A percentile compares a stretch with the other conserved stretches of the same genome.
Evolutionary conservation across 2,888 invertebrate genomes (phyloP).

Genomic region (Acanthosepion pharaonis): DNA sequence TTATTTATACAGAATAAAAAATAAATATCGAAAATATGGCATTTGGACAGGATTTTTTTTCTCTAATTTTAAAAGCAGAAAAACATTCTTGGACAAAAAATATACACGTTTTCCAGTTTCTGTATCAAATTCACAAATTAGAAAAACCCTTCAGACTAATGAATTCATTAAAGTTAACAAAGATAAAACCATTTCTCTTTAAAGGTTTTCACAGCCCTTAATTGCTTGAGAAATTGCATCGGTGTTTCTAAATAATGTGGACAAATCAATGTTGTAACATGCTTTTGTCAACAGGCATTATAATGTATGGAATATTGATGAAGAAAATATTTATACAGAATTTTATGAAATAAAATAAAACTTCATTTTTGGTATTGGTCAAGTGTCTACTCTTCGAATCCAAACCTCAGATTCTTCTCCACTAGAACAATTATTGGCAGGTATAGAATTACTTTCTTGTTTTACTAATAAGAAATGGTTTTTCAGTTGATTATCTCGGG

Average conservation of each 20-base stretch:
- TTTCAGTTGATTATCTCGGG: neutral
- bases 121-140: neutral
- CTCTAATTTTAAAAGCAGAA: neutral
- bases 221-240: too few relatives aligned
- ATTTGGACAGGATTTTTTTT: neutral
- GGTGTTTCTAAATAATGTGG: too few relatives aligned
- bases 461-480: neutral
- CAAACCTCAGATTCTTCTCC: neutral
- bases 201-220: too few relatives aligned
- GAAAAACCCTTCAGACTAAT: too few relatives aligned
- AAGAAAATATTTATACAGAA: neutral
- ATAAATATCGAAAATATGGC: neutral
- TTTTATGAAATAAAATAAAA: too few relatives aligned
- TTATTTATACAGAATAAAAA: neutral
- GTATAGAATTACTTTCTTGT: neutral
- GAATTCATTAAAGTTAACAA: too few relatives aligned
- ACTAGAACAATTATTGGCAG: neutral
- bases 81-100: neutral
- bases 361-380: neutral
- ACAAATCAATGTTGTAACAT: too few relatives aligned
- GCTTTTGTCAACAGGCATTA: neutral
- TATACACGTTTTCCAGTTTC: neutral
- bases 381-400: slow-evolving; percentile 11
- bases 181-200: too few relatives aligned
- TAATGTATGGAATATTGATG: neutral